phyloP scores from a whole-genome alignment of 2,888 invertebrate genomes.

The Masnerella sp. region DNA sequence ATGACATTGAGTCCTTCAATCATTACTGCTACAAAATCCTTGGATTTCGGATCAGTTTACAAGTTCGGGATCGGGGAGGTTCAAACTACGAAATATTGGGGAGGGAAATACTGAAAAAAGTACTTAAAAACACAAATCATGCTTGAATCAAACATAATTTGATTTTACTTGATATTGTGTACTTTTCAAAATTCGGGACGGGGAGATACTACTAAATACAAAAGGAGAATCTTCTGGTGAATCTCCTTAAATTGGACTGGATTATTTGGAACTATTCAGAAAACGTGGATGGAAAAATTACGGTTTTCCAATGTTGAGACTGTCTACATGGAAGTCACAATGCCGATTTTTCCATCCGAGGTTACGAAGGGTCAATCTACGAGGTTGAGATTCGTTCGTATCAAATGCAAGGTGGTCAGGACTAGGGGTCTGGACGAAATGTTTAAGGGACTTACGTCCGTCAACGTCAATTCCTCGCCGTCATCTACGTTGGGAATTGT shows the following conservation, averaged over 20 bases:
- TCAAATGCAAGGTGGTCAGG: conserved; percentile 26
- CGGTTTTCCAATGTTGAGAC: conserved; percentile 20
- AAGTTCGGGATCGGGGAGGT: background rate
- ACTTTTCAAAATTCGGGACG: conserved; percentile 4
- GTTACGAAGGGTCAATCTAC: conserved; percentile 27
- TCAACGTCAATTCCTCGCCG: conserved; percentile 91
- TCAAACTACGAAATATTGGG: conserved; percentile 25
- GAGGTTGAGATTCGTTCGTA: conserved; percentile 11
- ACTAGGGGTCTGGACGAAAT: conserved; percentile 14
- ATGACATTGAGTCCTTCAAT: background rate
- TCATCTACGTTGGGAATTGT: conserved; percentile 97
- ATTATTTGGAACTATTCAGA: conserved; percentile 38
- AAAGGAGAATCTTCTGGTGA: conserved; percentile 1
- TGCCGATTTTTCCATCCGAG: conserved; percentile 40
- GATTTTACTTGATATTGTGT: conserved; percentile 32
- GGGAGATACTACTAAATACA: background rate
- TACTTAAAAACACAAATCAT: conserved; percentile 40
- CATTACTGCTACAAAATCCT: conserved; percentile 23
- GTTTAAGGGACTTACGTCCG: conserved; percentile 87
- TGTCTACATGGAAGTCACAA: conserved; percentile 26
- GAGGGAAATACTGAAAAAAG: background rate
- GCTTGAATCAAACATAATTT: conserved; percentile 39
- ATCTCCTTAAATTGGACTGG: conserved; percentile 7
- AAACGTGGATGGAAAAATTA: conserved; percentile 42
- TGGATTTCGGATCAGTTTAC: conserved; percentile 6